Evolutionary conservation across 2,797 vertebrate genomes (phyloP), one percentile per base, ranked within the genome.

Genomic region (Cygnus olor): DNA sequence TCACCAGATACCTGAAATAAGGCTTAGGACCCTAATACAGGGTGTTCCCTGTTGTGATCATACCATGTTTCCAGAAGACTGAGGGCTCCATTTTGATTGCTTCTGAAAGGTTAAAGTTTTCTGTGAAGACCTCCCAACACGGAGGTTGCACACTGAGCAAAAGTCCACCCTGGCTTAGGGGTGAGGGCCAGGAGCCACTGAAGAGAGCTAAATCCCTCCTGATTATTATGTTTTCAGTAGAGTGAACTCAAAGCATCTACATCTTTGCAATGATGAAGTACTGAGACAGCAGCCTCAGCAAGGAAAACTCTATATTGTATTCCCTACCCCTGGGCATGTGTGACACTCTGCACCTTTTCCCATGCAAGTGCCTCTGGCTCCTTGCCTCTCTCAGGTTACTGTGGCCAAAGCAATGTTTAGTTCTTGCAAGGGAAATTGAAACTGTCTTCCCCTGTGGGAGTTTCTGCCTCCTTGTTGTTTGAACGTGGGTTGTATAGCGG

Each of bases 331-430:
- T 40, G 38, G 65, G 58, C 71, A 69, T 2, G 3, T 0, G 14
- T 85, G 63, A 88, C 86, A 81, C 85, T 65, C 70, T 69, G 64
- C 72, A 92, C 71, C 51, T 90, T 93, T 81, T 80, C 70, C 91
- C 44, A 10, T 61, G 57, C 19, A 77, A 89, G 32, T 36, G 22
- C 40, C 45, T 87, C 84, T 93, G 86, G 61, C 63, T 80, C 68
- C 51, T 79, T 7, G 21, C 56, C n/a, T 57, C 54, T 83, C 38
- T 25, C 10, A 14, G 61, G 27, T 56, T 61, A 25, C 28, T 38
- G 71, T 34, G 76, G 79, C 81, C 93, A 92, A 95, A 96, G 84
- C 44, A 94, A 76, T 80, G 90, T 76, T 32, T 92, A 70, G 12
- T 45, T 71, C 54, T 91, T 72, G 70, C n/a, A 82, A 89, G 84